Evolutionary conservation across 2,888 invertebrate species (phyloP), one percentile per base, ranked within the genome.

Genomic region (Eristalis tenax): DNA sequence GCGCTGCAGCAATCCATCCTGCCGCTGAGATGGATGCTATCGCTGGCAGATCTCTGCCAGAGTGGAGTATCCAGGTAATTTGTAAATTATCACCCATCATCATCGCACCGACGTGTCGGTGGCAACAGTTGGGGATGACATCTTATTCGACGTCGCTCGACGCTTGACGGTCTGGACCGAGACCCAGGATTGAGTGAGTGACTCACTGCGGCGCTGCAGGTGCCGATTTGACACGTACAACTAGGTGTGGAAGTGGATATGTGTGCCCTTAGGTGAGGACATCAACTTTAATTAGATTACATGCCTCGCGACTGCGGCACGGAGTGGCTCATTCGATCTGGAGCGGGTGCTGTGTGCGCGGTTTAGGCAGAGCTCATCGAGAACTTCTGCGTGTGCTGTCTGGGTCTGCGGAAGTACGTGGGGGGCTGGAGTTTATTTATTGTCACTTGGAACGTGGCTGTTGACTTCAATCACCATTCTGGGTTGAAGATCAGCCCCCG

Each of bases 81-180:
- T 87, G 87, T 87, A 83, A 87, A 87, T 87, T 87, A 87, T 87
- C 87, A 80, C 83, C 83, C 83, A 87, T 87, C 87, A 87, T 83
- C 79, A 83, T 80, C 87, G 87, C 66, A 26, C 79, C 86, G 74
- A 86, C 86, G 82, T 83, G 83, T 79, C 74, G 75, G 76, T 81
- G 85, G 81, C 69, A 73, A 82, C 78, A 74, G 73, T 77, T 77
- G 18, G 82, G 78, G 78, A 71, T 82, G 86, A 82, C 86, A 86
- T 87, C 10, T 77, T 32, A 59, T 43, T 43, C 3, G 22, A 2
- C 32, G 32, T 8, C 38, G 5, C 32, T 32, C 32, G 32, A 0
- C 32, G 32, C 32, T 32, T 5, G 32, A 32, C 32, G 32, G 6
- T 32, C 32, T 4, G 26, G 26, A 26, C 26, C 26, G 32, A 28